Evolutionary conservation across 2,113 vertebrate species (phyloP).

Genomic region (Ceratotherium simum): DNA sequence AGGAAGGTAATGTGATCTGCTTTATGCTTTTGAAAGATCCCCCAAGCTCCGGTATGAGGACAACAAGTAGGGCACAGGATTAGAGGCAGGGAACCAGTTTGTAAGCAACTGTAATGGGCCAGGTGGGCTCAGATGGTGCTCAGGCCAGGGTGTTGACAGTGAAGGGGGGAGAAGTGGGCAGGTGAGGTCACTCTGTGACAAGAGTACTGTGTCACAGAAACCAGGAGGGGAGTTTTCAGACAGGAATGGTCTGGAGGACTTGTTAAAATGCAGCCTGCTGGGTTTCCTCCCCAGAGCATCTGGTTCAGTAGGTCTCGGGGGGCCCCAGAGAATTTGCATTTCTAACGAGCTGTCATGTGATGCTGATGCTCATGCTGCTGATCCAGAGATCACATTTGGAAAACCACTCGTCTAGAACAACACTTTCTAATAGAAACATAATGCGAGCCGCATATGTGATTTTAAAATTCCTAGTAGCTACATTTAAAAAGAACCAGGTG

Average conservation of each 20-base stretch:
- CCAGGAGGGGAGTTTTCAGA: neutral
- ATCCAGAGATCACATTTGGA: neutral
- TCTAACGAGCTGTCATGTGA: neutral
- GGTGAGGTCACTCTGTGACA: no score
- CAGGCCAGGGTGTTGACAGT: neutral
- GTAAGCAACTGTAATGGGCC: neutral
- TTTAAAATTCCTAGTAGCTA: conserved; percentile 8
- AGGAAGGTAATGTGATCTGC: neutral
- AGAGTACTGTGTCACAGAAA: neutral
- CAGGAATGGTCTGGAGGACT: neutral
- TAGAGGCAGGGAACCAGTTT: neutral
- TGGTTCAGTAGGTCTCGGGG: neutral
- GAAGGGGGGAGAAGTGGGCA: neutral
- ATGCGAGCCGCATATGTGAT: neutral
- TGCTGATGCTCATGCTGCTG: neutral
- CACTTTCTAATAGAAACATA: conserved; percentile 2
- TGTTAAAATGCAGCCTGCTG: neutral
- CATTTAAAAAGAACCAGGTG: neutral
- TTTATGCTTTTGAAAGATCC: neutral
- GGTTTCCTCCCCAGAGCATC: neutral
- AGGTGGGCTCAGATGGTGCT: neutral
- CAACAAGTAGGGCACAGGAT: neutral
- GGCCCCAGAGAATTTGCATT: neutral
- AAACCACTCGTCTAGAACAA: conserved; percentile 26
- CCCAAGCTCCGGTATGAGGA: neutral